Percentiles rank a stretch among this genome's conserved stretches.
phyloP scores from a whole-genome alignment of 1,140 invertebrate genomes.

The Eriocheir sinensis region DNA sequence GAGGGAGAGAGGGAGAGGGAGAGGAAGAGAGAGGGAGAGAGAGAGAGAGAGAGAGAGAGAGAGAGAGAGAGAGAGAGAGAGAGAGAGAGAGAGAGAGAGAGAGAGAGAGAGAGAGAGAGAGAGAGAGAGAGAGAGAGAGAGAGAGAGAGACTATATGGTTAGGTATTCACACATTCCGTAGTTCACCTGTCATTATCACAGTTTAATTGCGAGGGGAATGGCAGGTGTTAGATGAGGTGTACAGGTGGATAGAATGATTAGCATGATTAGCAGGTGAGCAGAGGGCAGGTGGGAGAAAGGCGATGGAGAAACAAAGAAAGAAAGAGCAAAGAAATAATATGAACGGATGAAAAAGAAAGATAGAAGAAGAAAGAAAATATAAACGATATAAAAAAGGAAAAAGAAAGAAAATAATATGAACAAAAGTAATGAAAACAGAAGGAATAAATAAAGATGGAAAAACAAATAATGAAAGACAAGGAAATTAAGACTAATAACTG shows the following conservation, averaged over 20 bases:
- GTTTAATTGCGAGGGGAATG: too few relatives aligned
- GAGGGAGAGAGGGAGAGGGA: constrained; percentile 2
- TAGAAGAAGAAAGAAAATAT: background rate
- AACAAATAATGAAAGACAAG: background rate
- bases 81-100: background rate
- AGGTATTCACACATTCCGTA: background rate
- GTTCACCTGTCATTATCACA: too few relatives aligned
- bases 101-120: constrained; percentile 10
- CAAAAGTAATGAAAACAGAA: background rate
- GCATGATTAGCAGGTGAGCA: background rate
- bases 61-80: background rate
- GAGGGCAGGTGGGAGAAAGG: background rate
- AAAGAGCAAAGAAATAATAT: too few relatives aligned
- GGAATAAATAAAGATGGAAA: background rate
- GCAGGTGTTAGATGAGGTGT: too few relatives aligned
- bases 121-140: background rate
- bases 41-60: background rate
- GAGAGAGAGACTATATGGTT: background rate
- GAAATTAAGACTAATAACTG: background rate
- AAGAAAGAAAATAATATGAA: background rate
- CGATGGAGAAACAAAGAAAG: background rate
- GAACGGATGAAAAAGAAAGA: too few relatives aligned
- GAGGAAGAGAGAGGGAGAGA: constrained; percentile 11
- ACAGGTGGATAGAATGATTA: background rate
- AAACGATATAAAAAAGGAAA: background rate